Percentiles rank a stretch among this genome's conserved stretches.
phyloP scores from a whole-genome alignment of 2,888 invertebrate species.

The Fragum sueziense region DNA sequence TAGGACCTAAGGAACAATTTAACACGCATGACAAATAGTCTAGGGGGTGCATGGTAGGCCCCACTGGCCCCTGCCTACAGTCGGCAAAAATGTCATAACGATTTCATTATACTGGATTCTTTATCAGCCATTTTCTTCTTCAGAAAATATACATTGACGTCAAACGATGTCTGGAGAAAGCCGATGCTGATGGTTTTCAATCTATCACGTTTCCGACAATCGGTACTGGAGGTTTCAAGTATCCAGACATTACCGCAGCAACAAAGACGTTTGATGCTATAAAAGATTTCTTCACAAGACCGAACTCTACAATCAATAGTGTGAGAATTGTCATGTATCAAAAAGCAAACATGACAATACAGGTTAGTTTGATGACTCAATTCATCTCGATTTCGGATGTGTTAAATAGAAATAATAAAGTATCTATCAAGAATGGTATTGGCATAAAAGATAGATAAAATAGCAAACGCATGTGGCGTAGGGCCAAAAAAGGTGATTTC shows the following conservation, averaged over 20 bases:
- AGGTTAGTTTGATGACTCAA: conserved; percentile 23
- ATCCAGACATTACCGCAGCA: conserved; percentile 59
- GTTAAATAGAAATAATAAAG: too few species aligned
- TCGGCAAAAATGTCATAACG: neutral
- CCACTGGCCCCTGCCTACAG: too few species aligned
- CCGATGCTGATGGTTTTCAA: conserved; percentile 27
- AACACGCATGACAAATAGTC: too few species aligned
- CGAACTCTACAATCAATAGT: conserved; percentile 19
- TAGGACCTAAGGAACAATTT: too few species aligned
- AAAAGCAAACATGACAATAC: conserved; percentile 17
- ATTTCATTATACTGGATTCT: neutral
- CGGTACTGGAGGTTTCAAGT: conserved; percentile 69
- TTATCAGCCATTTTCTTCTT: conserved; percentile 7
- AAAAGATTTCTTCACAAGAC: conserved; percentile 47
- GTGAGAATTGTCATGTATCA: conserved; percentile 64
- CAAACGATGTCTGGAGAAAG: conserved; percentile 50
- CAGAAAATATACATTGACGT: conserved; percentile 38
- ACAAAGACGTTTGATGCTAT: conserved; percentile 61
- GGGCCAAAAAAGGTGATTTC: too few species aligned
- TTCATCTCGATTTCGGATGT: too few species aligned
- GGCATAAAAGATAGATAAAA: too few species aligned
- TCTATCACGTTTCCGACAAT: conserved; percentile 71
- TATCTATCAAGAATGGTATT: too few species aligned
- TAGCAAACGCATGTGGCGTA: too few species aligned
- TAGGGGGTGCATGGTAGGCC: too few species aligned